These are phyloP conservation scores for Baronia brevicornis DNA, from an alignment of 2,888 invertebrate genomes.

Conservation along the genomic window DNA sequence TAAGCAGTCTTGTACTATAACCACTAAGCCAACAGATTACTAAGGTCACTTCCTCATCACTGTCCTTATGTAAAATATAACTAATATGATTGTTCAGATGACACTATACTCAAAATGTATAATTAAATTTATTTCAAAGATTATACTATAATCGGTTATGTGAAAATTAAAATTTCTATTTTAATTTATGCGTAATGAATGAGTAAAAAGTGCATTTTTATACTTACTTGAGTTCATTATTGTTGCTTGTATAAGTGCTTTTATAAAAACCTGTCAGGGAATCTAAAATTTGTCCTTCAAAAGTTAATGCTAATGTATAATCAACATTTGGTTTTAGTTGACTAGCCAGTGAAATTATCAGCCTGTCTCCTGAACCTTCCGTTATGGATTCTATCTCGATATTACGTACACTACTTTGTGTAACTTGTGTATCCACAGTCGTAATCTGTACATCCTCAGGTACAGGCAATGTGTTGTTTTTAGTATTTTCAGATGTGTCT, in stretches of 20 bases:
- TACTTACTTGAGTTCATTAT: conserved; percentile 59
- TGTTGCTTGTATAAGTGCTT: conserved; percentile 74
- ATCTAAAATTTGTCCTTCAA: conserved; percentile 73
- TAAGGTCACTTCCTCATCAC: too few relatives aligned
- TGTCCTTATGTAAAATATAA: too few relatives aligned
- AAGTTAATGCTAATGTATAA: conserved; percentile 74
- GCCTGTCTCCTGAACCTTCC: conserved; percentile 47
- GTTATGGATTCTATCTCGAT: conserved; percentile 46
- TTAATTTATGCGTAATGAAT: not conserved
- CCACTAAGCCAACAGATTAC: too few relatives aligned
- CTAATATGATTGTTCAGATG: too few relatives aligned
- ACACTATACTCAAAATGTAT: too few relatives aligned
- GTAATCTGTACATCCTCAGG: conserved; percentile 16
- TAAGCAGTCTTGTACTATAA: too few relatives aligned
- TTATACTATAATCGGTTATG: too few relatives aligned
- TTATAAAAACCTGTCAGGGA: conserved; percentile 81
- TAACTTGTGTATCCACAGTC: conserved; percentile 45
- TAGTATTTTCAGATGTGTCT: conserved; percentile 15
- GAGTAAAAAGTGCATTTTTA: conserved; percentile 5
- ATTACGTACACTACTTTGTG: conserved; percentile 50
- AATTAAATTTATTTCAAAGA: too few relatives aligned
- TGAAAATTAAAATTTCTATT: conserved; percentile 6
- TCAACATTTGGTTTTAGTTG: conserved; percentile 59
- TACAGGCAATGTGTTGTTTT: conserved; percentile 19
- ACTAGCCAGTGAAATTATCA: conserved; percentile 46